phyloP scores from a whole-genome alignment of 2,888 invertebrate species.

The Dynastes tityus region DNA sequence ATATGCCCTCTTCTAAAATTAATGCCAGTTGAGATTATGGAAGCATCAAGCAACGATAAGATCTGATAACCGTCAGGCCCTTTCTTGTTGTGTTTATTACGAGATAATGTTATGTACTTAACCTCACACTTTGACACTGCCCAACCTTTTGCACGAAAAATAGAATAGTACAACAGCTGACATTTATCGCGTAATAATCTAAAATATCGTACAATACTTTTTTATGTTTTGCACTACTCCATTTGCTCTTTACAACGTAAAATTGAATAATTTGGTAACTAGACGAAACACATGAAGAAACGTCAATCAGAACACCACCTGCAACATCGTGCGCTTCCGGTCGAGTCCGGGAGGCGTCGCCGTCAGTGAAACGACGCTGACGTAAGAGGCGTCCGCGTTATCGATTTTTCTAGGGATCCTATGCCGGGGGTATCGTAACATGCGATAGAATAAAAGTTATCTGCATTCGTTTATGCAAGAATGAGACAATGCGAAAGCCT shows the following conservation, averaged over 20 bases:
- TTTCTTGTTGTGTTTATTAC: conserved; percentile 23
- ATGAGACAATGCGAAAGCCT: conserved; percentile 58
- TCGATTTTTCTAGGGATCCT: conserved; percentile 65
- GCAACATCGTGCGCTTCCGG: conserved; percentile 68
- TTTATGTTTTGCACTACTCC: conserved; percentile 3
- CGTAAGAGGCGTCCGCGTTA: conserved; percentile 70
- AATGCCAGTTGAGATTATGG: background rate
- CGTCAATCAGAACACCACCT: conserved; percentile 71
- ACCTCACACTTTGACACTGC: conserved; percentile 35
- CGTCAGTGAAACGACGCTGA: conserved; percentile 66
- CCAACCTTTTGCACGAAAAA: background rate
- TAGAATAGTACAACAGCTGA: conserved; percentile 55
- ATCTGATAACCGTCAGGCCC: background rate
- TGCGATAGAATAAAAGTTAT: conserved; percentile 38
- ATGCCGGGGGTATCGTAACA: conserved; percentile 40
- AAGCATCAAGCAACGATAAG: background rate
- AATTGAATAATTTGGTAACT: conserved; percentile 17
- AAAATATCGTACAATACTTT: background rate
- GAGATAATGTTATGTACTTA: conserved; percentile 27
- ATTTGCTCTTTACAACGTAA: conserved; percentile 2
- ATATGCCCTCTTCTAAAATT: background rate
- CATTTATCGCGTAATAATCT: conserved; percentile 44
- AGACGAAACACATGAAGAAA: conserved; percentile 66
- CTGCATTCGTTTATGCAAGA: conserved; percentile 43
- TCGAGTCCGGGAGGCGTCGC: conserved; percentile 66